A percentile compares a stretch with the other conserved stretches of the same genome.
Conservation (phyloP, 2,113 vertebrate species). For the Sula dactylatra region DNA sequence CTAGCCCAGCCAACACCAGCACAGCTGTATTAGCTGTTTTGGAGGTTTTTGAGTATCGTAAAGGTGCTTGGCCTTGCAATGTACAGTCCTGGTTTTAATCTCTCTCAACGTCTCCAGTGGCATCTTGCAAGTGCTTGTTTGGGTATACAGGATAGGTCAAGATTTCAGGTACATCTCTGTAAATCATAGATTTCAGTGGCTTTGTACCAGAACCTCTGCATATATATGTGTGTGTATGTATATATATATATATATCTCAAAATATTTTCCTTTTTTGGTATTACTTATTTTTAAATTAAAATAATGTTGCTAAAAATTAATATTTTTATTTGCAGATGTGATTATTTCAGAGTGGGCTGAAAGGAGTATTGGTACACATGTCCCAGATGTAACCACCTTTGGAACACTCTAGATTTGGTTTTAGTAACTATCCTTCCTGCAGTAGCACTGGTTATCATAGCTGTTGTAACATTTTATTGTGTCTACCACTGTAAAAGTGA, state of each 20-base stretch:
- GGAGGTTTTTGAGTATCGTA: neutral
- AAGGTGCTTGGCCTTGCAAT: neutral
- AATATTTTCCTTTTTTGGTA: neutral
- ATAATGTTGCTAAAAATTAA: neutral
- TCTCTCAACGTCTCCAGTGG: neutral
- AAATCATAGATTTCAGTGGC: neutral
- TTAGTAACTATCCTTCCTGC: constrained; percentile 56
- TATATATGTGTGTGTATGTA: too few species aligned
- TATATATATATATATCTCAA: too few species aligned
- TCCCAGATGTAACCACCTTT: constrained; percentile 63
- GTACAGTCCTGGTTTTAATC: neutral
- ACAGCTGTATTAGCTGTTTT: neutral
- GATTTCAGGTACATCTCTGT: neutral
- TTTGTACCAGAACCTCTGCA: neutral
- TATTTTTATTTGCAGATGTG: constrained; percentile 57
- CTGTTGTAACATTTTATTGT: neutral
- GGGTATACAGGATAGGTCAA: too few species aligned
- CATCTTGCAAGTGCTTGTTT: neutral
- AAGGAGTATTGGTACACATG: constrained; percentile 71
- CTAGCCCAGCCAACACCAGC: too few species aligned
- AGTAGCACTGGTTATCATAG: constrained; percentile 20
- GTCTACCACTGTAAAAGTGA: neutral
- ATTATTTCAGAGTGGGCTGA: constrained; percentile 51
- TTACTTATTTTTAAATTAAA: neutral
- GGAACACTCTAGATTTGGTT: constrained; percentile 67